Conservation (phyloP, 2,113 vertebrate species). For the Entelurus aequoreus region DNA sequence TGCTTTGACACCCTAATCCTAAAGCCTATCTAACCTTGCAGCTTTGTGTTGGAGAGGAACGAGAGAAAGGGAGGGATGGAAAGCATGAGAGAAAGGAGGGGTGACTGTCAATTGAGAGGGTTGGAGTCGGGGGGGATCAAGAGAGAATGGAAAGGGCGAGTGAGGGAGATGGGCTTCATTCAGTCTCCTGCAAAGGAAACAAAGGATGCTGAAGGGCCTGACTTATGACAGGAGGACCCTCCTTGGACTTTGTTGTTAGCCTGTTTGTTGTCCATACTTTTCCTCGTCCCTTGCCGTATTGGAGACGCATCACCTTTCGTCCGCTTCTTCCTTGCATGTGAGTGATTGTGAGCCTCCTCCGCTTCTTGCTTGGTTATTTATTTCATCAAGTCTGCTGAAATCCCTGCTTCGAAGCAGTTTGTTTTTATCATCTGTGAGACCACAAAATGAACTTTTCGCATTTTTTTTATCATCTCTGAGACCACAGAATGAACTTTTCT, state of each 20-base stretch:
- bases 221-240: constrained; percentile 46
- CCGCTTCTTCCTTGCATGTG: constrained; percentile 41
- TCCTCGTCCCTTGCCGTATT: not conserved
- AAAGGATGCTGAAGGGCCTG: constrained; percentile 56
- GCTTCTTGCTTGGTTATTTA: not conserved
- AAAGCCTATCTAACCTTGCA: constrained; percentile 30
- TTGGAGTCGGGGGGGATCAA: constrained; percentile 1
- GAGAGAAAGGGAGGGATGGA: constrained; percentile 28
- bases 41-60: constrained; percentile 58
- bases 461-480: too few species aligned
- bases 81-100: constrained; percentile 18
- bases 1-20: constrained; percentile 68
- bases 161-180: constrained; percentile 51
- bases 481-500: not conserved
- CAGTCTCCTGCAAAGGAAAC: constrained; percentile 58
- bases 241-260: constrained; percentile 16
- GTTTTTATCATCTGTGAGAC: too few species aligned
- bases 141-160: constrained; percentile 36
- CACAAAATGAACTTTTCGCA: not conserved
- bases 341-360: constrained; percentile 30
- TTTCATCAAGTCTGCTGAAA: constrained; percentile 5
- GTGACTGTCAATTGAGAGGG: constrained; percentile 19
- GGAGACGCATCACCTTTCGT: constrained; percentile 24
- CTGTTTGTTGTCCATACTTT: constrained; percentile 16
- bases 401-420: not conserved